A percentile compares a stretch with the other conserved stretches of the same genome.
Conservation (phyloP, 1,140 invertebrate genomes). For the Pachyrhynchus sulphureomaculatus region DNA sequence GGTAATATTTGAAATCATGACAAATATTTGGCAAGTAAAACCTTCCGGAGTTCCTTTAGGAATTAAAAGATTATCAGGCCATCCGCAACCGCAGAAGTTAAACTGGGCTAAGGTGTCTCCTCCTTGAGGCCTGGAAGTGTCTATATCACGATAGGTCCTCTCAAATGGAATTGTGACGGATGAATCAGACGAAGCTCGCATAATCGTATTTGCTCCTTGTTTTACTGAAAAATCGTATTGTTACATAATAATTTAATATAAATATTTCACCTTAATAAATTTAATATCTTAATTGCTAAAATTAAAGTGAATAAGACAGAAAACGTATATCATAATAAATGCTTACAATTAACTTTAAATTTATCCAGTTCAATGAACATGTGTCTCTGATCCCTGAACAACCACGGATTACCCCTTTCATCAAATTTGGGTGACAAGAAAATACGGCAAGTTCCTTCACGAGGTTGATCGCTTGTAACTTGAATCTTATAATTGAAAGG, state of each 20-base stretch:
- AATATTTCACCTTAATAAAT: no score
- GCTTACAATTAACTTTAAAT: conserved; percentile 57
- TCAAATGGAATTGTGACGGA: conserved; percentile 74
- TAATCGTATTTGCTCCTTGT: conserved; percentile 64
- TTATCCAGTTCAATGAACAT: conserved; percentile 80
- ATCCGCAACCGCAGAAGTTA: conserved; percentile 84
- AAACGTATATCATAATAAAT: neutral
- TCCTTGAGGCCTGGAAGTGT: conserved; percentile 56
- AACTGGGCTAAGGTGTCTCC: conserved; percentile 58
- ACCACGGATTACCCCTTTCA: conserved; percentile 64
- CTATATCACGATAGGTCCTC: conserved; percentile 66
- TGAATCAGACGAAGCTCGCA: conserved; percentile 63
- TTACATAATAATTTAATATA: no score
- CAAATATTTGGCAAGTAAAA: conserved; percentile 70
- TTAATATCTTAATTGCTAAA: no score
- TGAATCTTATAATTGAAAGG: conserved; percentile 66
- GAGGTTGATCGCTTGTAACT: conserved; percentile 47
- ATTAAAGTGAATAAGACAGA: no score
- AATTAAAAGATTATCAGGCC: conserved; percentile 82
- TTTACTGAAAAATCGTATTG: conserved; percentile 53
- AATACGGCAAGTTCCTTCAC: conserved; percentile 72
- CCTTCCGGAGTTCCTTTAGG: conserved; percentile 72
- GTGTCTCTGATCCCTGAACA: conserved; percentile 64
- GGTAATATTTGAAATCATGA: conserved; percentile 77
- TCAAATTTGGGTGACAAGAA: conserved; percentile 72